Conservation (phyloP, 2,888 invertebrate species). For the Dyspetes luteomarginatus region DNA sequence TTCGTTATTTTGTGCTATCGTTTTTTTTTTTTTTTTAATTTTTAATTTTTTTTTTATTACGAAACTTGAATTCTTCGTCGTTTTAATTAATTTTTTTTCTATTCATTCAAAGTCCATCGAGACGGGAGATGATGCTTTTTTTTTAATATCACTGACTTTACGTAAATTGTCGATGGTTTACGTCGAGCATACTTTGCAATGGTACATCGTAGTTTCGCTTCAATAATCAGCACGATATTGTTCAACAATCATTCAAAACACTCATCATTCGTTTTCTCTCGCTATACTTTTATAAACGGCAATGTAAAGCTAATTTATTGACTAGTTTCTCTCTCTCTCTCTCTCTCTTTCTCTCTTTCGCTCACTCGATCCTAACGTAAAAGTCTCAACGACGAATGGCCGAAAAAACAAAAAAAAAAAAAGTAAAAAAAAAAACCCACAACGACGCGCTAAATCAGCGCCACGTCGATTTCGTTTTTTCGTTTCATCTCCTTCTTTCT, state of each 20-base stretch:
- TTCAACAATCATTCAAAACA: not conserved
- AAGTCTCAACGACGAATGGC: constrained; percentile 78
- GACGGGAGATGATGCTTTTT: not conserved
- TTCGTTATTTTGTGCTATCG: constrained; percentile 8
- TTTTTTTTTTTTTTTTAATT: not conserved
- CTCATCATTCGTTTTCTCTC: constrained; percentile 39
- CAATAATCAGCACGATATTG: not conserved
- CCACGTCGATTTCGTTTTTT: constrained; percentile 36
- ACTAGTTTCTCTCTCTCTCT: constrained; percentile 80
- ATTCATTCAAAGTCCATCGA: constrained; percentile 12
- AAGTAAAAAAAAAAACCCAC: no score
- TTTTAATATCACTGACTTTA: no score
- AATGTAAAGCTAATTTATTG: constrained; percentile 83
- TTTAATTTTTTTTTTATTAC: not conserved
- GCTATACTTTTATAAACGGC: constrained; percentile 73
- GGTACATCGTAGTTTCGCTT: not conserved
- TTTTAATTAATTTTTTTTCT: no score
- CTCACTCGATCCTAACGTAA: constrained; percentile 34
- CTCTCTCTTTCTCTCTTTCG: constrained; percentile 30
- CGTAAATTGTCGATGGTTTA: no score
- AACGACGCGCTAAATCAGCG: constrained; percentile 44
- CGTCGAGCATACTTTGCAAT: no score
- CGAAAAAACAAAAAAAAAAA: constrained; percentile 51
- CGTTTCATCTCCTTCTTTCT: constrained; percentile 16
- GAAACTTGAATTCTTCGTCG: no score